phyloP scores from a whole-genome alignment of 2,797 vertebrate species.

The Kryptolebias ocellatus region DNA sequence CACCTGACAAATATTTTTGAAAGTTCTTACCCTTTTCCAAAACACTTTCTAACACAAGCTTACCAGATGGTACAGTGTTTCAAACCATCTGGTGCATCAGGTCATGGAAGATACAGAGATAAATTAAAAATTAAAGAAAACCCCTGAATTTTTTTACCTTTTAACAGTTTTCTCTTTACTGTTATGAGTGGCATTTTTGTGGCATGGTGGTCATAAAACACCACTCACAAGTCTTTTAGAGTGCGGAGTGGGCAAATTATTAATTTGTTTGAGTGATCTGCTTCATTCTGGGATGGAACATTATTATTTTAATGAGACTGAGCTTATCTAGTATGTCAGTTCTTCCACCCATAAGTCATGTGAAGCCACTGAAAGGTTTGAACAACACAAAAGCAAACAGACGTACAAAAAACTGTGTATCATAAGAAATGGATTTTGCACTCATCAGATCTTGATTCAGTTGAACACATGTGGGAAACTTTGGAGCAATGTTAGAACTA shows the following conservation, averaged over 20 bases:
- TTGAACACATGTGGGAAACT: no score
- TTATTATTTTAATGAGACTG: not conserved
- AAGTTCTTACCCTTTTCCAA: constrained; percentile 11
- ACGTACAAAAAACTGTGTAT: not conserved
- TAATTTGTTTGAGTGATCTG: not conserved
- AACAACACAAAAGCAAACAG: not conserved
- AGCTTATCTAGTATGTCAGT: no score
- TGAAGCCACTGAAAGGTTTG: not conserved
- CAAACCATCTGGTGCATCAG: constrained; percentile 9
- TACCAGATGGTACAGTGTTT: constrained; percentile 16
- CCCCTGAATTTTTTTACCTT: not conserved
- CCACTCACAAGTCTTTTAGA: not conserved
- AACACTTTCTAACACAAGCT: constrained; percentile 18
- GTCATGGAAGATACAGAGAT: not conserved
- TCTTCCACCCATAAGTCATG: not conserved
- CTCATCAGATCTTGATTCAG: not conserved
- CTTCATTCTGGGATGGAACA: not conserved
- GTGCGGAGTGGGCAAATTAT: not conserved
- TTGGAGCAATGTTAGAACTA: no score
- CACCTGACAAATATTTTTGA: constrained; percentile 19
- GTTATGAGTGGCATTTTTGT: not conserved
- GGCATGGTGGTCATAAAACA: not conserved
- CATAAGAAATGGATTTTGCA: not conserved
- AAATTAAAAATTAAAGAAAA: constrained; percentile 8
- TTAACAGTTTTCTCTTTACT: not conserved